These are phyloP conservation scores for Xenops minutus DNA, from an alignment of 2,797 vertebrate genomes.

Conservation along the genomic window DNA sequence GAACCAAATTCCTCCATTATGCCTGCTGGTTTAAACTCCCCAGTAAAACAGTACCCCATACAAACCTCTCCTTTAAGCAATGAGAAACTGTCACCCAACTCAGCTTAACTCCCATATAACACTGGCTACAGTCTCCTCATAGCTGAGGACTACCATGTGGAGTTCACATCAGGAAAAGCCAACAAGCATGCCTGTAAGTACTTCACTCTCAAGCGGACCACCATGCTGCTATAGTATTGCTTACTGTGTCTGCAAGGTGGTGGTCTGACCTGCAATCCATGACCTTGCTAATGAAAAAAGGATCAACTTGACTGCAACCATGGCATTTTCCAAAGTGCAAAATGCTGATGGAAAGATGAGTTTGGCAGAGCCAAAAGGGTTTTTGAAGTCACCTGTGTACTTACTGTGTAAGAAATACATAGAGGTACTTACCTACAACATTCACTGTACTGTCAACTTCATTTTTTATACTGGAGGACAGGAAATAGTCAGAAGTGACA, in stretches of 20 bases:
- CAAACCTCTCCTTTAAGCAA: background rate
- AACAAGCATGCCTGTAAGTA: background rate
- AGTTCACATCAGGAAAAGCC: background rate
- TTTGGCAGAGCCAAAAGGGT: background rate
- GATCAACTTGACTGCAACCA: accelerated
- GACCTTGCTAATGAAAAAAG: background rate
- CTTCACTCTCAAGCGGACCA: background rate
- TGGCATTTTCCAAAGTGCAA: background rate
- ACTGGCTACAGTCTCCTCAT: background rate
- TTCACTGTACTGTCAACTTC: constrained; percentile 82
- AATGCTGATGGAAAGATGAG: background rate
- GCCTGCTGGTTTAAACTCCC: background rate
- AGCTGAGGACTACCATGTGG: background rate
- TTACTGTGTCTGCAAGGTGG: background rate
- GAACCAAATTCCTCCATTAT: background rate
- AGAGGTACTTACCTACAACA: constrained; percentile 76
- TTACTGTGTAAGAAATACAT: background rate
- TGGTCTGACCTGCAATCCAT: background rate
- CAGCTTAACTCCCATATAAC: background rate
- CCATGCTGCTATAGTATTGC: background rate
- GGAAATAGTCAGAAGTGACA: constrained; percentile 73
- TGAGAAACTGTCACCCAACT: background rate
- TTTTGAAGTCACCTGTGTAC: background rate
- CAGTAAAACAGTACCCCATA: background rate
- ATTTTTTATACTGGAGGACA: constrained; percentile 74